These are phyloP conservation scores for Lepus oiostolus DNA, from an alignment of 2,797 vertebrate species.

Conservation along the genomic window DNA sequence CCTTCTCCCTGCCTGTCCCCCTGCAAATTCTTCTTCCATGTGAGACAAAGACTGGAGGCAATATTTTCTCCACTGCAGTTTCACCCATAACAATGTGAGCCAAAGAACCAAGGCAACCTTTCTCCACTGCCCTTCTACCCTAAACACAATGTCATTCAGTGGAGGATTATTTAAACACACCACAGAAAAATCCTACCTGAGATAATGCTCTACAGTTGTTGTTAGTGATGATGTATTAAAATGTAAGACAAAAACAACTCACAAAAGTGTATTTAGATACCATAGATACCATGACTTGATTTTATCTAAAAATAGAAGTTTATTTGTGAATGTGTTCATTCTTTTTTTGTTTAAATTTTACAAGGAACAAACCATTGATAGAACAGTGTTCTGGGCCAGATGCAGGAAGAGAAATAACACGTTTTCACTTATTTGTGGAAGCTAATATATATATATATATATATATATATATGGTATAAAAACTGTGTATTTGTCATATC, in stretches of 20 bases:
- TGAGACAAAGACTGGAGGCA: too few species aligned
- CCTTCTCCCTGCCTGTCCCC: too few species aligned
- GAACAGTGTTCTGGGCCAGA: not conserved
- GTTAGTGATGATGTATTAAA: not conserved
- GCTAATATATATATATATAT: too few species aligned
- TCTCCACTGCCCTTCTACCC: too few species aligned
- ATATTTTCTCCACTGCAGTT: too few species aligned
- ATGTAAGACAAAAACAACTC: not conserved
- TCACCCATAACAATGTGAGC: too few species aligned
- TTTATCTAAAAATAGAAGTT: constrained; percentile 42
- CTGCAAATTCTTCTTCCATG: too few species aligned
- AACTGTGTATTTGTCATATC: too few species aligned
- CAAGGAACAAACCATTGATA: constrained; percentile 7
- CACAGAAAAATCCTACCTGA: not conserved
- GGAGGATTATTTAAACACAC: not conserved
- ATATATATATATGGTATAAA: too few species aligned
- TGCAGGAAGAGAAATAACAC: too few species aligned
- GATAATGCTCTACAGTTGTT: not conserved
- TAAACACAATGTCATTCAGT: not conserved
- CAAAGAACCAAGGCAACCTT: too few species aligned
- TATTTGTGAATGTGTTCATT: not conserved
- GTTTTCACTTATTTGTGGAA: too few species aligned
- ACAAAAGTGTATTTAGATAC: not conserved
- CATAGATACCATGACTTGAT: not conserved
- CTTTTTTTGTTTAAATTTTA: not conserved